Evolutionary conservation across 2,888 invertebrate species (phyloP), one percentile per base, ranked within the genome.

Genomic region (Rotaria sp.): DNA sequence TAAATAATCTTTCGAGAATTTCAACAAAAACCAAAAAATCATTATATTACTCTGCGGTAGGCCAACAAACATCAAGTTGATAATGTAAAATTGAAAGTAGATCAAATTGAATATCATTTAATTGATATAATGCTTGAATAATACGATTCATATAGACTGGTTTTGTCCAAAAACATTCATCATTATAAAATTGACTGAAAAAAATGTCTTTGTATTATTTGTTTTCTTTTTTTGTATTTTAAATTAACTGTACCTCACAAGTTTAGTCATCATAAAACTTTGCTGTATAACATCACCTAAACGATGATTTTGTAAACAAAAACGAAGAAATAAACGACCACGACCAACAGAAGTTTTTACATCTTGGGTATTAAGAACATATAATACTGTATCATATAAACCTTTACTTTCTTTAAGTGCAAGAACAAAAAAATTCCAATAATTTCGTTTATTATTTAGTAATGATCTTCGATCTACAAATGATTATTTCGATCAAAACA

Each of bases 281-380:
- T 90, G 90, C 87, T 92, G 92, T 11, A 92, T 86, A 38, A 91
- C 90, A 87, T 92, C 92, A 24, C 91, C 92, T 86, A 92, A 88
- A 84, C 91, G 89, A 85, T 91, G 90, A 87, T 92, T 91, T 86
- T 90, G 90, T 84, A 92, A 88, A 87, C 90, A 90, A 88, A 91
- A 92, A 18, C 92, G 88, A 35, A 92, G 88, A 86, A 92, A 91
- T 24, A 91, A 91, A 85, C 92, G 88, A 13, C 92, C 91, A 88
- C 89, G 89, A 24, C 92, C 92, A n/a, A 90, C 84, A 8, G 90
- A 89, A 26, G 91, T 91, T 88, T 90, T 91, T 2, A 80, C 80
- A 26, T 80, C 80, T 45, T 80, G 80, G 45, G 26, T 45, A 45
- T 80, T 80, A 18, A 80, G 80, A n/a, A 80, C 80, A n/a, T 80